phyloP scores from a whole-genome alignment of 2,888 invertebrate species.

The Plagiodera versicolora region DNA sequence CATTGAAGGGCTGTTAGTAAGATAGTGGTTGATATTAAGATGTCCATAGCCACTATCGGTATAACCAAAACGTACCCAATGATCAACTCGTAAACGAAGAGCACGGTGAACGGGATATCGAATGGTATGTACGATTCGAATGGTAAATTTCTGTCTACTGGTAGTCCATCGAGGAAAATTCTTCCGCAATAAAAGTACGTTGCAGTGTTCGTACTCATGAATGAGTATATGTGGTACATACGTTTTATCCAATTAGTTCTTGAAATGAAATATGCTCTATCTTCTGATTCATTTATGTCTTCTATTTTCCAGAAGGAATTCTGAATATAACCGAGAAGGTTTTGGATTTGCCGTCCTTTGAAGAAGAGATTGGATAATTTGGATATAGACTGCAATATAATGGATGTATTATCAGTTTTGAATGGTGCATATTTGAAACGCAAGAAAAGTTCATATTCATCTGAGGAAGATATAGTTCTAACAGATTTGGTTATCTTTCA shows the following conservation, averaged over 20 bases:
- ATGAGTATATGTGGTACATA: neutral
- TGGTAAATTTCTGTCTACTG: neutral
- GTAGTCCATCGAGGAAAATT: neutral
- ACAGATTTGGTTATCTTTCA: too few species aligned
- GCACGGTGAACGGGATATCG: neutral
- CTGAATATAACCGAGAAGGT: neutral
- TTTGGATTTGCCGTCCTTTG: neutral
- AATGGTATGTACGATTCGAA: conserved; percentile 6
- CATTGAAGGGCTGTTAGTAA: conserved; percentile 5
- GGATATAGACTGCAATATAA: neutral
- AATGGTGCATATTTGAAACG: neutral
- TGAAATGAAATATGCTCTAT: neutral
- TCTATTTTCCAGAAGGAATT: conserved; percentile 8
- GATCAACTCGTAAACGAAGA: neutral
- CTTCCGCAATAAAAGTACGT: conserved; percentile 1
- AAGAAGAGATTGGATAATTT: neutral
- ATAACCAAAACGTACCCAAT: neutral
- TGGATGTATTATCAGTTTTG: too few species aligned
- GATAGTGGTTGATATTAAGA: conserved; percentile 4
- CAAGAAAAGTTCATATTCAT: too few species aligned
- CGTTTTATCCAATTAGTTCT: neutral
- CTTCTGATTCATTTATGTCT: neutral
- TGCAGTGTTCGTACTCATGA: neutral
- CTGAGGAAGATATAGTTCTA: too few species aligned
- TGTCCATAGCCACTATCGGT: conserved; percentile 3